Percentiles rank a stretch among this genome's conserved stretches.
Conservation (phyloP, 2,113 vertebrate species). For the Falco punctatus region DNA sequence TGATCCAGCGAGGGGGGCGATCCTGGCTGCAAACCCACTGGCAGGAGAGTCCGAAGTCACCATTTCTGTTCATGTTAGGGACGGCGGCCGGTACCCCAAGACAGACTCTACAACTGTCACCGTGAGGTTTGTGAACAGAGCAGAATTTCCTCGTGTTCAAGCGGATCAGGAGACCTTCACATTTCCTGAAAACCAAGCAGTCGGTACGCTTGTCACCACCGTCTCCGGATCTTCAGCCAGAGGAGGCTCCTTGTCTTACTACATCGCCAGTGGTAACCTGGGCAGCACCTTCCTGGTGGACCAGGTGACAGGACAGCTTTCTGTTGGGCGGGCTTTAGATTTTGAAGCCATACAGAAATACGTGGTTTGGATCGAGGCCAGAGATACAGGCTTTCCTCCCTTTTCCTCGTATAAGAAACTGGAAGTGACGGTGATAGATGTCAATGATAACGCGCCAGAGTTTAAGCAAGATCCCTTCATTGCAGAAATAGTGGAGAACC, state of each 20-base stretch:
- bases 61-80: conserved; percentile 90
- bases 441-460: conserved; percentile 90
- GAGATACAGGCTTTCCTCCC: conserved; percentile 94
- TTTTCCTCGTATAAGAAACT: conserved; percentile 94
- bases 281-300: conserved; percentile 90
- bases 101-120: conserved; percentile 93
- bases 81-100: conserved; percentile 83
- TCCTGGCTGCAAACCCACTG: conserved; percentile 84
- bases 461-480: conserved; percentile 90
- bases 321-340: conserved; percentile 84
- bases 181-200: conserved; percentile 89
- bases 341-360: conserved; percentile 92
- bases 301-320: conserved; percentile 90
- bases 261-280: conserved; percentile 94
- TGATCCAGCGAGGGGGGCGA: conserved; percentile 89
- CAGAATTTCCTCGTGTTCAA: conserved; percentile 87
- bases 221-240: conserved; percentile 86
- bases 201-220: conserved; percentile 84
- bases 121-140: conserved; percentile 88
- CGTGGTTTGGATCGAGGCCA: conserved; percentile 92
- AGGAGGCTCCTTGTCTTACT: conserved; percentile 89
- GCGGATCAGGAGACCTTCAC: conserved; percentile 85
- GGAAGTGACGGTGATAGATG: conserved; percentile 86
- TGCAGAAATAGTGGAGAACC: conserved; percentile 89
- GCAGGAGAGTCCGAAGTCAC: conserved; percentile 87